Base-by-base conservation (phyloP, 2,888 invertebrate genomes). In the Euplagia quadripunctaria region DNA sequence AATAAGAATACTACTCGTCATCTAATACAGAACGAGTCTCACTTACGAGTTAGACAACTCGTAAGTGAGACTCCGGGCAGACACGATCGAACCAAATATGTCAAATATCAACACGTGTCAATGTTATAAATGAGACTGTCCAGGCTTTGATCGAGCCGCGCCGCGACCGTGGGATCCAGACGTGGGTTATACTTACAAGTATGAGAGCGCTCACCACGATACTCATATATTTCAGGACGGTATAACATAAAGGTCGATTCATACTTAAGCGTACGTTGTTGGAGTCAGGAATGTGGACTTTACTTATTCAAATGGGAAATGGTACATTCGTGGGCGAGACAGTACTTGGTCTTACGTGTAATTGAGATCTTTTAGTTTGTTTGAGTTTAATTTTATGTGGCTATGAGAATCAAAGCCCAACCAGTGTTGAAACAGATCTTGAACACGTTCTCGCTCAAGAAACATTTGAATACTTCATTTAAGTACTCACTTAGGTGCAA, bases 31-130 rank as follows among this genome's bases (percentile, higher is more conserved):
- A 66, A 61, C n/a, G 61, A 66, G 17, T 46, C 31, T 46, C 43
- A 46, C 3, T 46, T 8, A 46, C 6, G 4, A 8, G 43, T 46
- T 31, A 2, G 31, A 31, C 31, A 31, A 31, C 31, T 31, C 31
- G n/a, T n/a, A n/a, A 31, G 31, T 31, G 31, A 31, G 31, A 31
- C 68, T 77, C 72, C 81, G 76, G 70, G 61, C 80, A 77, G 76
- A 72, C 81, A 81, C 82, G 84, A 78, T 79, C 78, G 51, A 76
- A 84, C 89, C 89, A 86, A 88, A 90, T 89, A 87, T 86, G 87
- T 85, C 88, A 87, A 89, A 90, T 89, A 90, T 90, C 88, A 89
- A 87, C 89, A 88, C 90, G 92, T 91, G 93, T 93, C 92, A 92
- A 91, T 91, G 89, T 92, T 92, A 92, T 91, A 92, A 92, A 92